phyloP scores from a whole-genome alignment of 35 echinoderm and acorn worm genomes.

The Acanthaster planci region DNA sequence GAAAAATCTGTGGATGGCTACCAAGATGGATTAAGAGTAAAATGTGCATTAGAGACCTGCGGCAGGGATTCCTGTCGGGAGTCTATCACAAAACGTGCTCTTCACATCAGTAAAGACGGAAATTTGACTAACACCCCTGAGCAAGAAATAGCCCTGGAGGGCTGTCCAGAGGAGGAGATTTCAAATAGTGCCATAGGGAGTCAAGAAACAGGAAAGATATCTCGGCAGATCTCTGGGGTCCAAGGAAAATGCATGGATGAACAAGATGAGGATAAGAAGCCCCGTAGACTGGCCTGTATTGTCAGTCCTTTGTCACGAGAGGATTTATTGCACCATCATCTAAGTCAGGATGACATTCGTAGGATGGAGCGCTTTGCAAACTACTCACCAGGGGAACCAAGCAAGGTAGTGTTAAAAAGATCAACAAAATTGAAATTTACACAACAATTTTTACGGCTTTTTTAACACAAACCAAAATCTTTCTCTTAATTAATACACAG shows the following conservation, averaged over 20 bases:
- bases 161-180: background rate
- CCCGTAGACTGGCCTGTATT: background rate
- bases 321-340: constrained; percentile 28
- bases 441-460: too few relatives aligned
- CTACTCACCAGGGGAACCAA: constrained; percentile 33
- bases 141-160: background rate
- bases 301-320: constrained; percentile 21
- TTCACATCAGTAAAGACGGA: background rate
- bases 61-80: background rate
- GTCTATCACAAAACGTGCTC: background rate
- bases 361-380: constrained; percentile 35
- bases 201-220: background rate
- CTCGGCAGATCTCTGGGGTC: background rate
- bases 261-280: background rate
- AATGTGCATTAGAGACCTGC: background rate
- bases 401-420: constrained; percentile 30
- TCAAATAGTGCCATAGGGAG: background rate
- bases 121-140: background rate
- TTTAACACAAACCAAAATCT: too few relatives aligned
- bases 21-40: background rate
- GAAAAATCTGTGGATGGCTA: background rate
- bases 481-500: too few relatives aligned
- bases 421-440: too few relatives aligned
- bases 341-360: constrained; percentile 30
- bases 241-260: background rate